phyloP scores from a whole-genome alignment of 2,888 invertebrate genomes.

The Notodonta ziczac region DNA sequence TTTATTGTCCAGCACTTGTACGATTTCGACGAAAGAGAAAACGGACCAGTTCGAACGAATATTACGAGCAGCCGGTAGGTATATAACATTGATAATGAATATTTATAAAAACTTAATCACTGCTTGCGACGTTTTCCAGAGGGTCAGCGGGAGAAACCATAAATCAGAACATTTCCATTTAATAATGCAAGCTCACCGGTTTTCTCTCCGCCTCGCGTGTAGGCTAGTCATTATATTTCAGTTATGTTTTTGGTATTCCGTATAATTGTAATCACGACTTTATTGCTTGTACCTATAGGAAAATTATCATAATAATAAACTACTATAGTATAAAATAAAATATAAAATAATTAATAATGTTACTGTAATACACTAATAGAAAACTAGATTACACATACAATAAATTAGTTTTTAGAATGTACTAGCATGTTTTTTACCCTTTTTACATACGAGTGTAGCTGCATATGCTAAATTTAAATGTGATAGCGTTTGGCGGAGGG shows the following conservation, averaged over 20 bases:
- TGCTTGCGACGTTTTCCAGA: slow-evolving; percentile 66
- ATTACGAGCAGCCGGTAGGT: slow-evolving; percentile 67
- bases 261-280: too few relatives aligned
- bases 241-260: slow-evolving; percentile 8
- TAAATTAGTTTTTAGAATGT: neutral
- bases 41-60: slow-evolving; percentile 78
- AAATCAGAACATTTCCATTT: slow-evolving; percentile 78
- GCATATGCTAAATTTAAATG: slow-evolving; percentile 57
- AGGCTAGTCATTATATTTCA: slow-evolving; percentile 54
- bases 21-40: slow-evolving; percentile 83
- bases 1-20: slow-evolving; percentile 81
- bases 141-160: slow-evolving; percentile 72
- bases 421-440: slow-evolving; percentile 20
- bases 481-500: slow-evolving; percentile 47
- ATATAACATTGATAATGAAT: slow-evolving; percentile 81
- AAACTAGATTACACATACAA: neutral
- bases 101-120: slow-evolving; percentile 82
- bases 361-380: too few relatives aligned
- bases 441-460: slow-evolving; percentile 23
- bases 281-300: too few relatives aligned
- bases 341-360: too few relatives aligned
- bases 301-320: too few relatives aligned
- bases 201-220: slow-evolving; percentile 49
- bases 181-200: slow-evolving; percentile 65
- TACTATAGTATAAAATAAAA: too few relatives aligned